Base-by-base conservation (phyloP, 2,113 vertebrate species). In the Sprattus sprattus region DNA sequence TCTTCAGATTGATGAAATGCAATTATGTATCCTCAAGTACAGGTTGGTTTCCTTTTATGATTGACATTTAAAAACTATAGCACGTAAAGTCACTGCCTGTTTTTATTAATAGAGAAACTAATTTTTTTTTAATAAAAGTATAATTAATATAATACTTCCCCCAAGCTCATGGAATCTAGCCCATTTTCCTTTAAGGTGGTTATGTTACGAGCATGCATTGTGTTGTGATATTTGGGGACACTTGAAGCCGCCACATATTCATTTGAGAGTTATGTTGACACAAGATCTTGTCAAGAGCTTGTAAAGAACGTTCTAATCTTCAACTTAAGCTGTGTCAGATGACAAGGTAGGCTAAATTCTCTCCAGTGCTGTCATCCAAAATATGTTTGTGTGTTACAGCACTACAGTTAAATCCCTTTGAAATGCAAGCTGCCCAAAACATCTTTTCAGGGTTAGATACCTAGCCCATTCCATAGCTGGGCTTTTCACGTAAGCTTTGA, bases 21-120 rank as follows among this genome's bases (percentile, higher is more conserved):
- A 5, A 78, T 78, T 78, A 78, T 78, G 10, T n/a, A n/a, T n/a
- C 57, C 20, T 64, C 20, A 64, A 64, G 20, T n/a, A 64, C 60
- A 64, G 20, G 18, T 64, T n/a, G 60, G 5, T 78, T 78, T 78
- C 71, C 64, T 78, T 78, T 78, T 78, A 78, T 78, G 32, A 32
- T 39, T 15, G 16, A 39, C 28, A 39, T 78, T 78, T 39, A 5
- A 15, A 75, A 75, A 75, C 71, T 75, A 39, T 75, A 32, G 28
- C 25, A 75, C 4, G 11, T 4, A 5, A 75, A 75, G 28, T 13
- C 71, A 75, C 2, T 18, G 10, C 6, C 11, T 64, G 15, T 75
- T 39, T 75, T 28, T 2, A 75, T 78, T 39, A 78, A 78, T 18
- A 15, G 13, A 10, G 39, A 71, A 39, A 78, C 5, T 78, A 39